Conservation (phyloP, 64 coral and sea anemone genomes). For the Pocillopora damicornis region DNA sequence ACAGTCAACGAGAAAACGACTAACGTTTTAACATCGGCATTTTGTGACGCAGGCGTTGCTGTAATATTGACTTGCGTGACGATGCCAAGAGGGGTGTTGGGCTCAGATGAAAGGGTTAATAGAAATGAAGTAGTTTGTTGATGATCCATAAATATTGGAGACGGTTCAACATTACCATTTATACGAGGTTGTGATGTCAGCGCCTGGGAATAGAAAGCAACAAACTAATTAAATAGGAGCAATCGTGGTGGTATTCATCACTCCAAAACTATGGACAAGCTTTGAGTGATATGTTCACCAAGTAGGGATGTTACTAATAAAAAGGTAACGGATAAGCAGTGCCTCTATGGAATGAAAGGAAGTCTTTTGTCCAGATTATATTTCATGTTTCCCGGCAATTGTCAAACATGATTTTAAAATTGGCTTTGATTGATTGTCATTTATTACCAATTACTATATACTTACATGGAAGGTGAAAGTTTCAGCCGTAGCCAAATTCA, state of each 20-base stretch:
- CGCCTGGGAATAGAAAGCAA: neutral
- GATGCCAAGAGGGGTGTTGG: neutral
- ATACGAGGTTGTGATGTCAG: neutral
- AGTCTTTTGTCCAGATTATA: neutral
- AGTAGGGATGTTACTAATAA: too few relatives aligned
- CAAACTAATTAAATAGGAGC: neutral
- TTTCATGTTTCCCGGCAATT: too few relatives aligned
- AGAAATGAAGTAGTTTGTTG: neutral
- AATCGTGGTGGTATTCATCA: neutral
- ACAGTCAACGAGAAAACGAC: conserved; percentile 18
- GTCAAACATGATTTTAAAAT: too few relatives aligned
- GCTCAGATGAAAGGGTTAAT: neutral
- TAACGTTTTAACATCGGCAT: neutral
- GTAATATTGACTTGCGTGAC: conserved; percentile 25
- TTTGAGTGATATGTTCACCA: too few relatives aligned
- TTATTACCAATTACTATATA: neutral
- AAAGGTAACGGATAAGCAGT: too few relatives aligned
- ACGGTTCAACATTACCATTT: neutral
- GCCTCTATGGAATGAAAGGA: neutral
- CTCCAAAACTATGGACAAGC: too few relatives aligned
- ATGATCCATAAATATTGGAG: neutral
- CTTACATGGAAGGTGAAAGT: neutral
- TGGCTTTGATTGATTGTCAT: too few relatives aligned
- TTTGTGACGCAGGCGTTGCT: conserved; percentile 11
- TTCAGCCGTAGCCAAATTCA: conserved; percentile 1